Evolutionary conservation across 2,113 vertebrate species (phyloP), one percentile per base, ranked within the genome.

Genomic region (Eclectus roratus): DNA sequence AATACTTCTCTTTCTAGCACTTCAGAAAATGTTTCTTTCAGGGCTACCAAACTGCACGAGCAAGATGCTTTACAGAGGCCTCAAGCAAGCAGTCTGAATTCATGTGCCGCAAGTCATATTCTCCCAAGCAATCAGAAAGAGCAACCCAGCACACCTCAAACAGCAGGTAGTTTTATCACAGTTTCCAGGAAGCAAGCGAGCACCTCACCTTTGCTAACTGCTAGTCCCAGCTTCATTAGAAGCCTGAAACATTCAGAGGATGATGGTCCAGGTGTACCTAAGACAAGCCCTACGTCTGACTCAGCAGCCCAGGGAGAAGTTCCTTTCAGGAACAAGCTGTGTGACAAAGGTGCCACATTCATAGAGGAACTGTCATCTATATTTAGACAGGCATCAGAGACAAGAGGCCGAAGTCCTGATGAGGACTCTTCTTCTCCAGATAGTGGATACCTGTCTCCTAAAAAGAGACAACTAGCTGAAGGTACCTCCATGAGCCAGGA

Each of bases 291-390:
- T 7, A 97, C 89, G 24, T 88, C 95, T 19, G 95, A 95, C 49
- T 17, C 17, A 0, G 5, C 97, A 35, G 95, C 95, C 72, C 97
- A 96, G 28, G 97, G 95, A 16, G 98, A 99, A 11, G 56, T 84
- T 9, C 97, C 97, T 20, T 98, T 98, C 28, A 98, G 97, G 93
- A 98, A 97, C 18, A 98, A 99, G 96, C 98, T 99, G 68, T 98
- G 98, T 53, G 99, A 98, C 94, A 99, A 98, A 86, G 98, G 99
- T 1, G 99, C 99, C 70, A 98, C 98, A 3, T 98, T 99, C 94
- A 99, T 99, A 24, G 99, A 99, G 93, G 99, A 99, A 94, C 97
- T 99, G 53, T 99, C 99, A 2, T 99, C 99, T 81, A 98, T 99
- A 96, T 99, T 99, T 79, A 98, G 98, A 96, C 98, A 99, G 74